Conservation (phyloP, 2,888 invertebrate species). For the Bombylius major region DNA sequence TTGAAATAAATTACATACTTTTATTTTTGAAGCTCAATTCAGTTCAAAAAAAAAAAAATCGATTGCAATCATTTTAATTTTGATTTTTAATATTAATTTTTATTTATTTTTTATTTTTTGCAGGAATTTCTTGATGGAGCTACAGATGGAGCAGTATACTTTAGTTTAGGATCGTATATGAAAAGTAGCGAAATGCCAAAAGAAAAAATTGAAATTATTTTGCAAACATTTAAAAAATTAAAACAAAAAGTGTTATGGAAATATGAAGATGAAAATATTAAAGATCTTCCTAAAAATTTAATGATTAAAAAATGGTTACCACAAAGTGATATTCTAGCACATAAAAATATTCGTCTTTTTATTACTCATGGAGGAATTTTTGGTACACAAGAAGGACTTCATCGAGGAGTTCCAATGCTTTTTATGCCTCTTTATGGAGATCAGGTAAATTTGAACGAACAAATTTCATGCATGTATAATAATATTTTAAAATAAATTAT, state of each 20-base stretch:
- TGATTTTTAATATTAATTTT: not conserved
- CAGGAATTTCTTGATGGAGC: constrained; percentile 32
- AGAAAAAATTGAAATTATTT: constrained; percentile 30
- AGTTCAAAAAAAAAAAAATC: no score
- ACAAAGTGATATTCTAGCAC: constrained; percentile 39
- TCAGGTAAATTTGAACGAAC: constrained; percentile 22
- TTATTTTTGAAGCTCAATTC: no score
- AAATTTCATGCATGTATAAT: no score
- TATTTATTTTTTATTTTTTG: not conserved
- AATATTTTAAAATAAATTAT: no score
- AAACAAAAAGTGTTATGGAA: constrained; percentile 39
- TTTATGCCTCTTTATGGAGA: constrained; percentile 38
- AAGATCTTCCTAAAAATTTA: constrained; percentile 34
- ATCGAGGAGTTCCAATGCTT: constrained; percentile 36
- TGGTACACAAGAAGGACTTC: constrained; percentile 36
- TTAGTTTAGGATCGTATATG: constrained; percentile 35
- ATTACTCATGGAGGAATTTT: constrained; percentile 38
- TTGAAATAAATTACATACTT: no score
- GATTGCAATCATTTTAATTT: no score
- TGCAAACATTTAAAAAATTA: constrained; percentile 34
- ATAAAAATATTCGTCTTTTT: constrained; percentile 36
- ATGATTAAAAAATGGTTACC: constrained; percentile 41
- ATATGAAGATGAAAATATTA: constrained; percentile 35
- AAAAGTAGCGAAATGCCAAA: constrained; percentile 35
- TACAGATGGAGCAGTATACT: constrained; percentile 37